Evolutionary conservation across 2,113 vertebrate species (phyloP), one percentile per base, ranked within the genome.

Genomic region (Oenanthe melanoleuca): DNA sequence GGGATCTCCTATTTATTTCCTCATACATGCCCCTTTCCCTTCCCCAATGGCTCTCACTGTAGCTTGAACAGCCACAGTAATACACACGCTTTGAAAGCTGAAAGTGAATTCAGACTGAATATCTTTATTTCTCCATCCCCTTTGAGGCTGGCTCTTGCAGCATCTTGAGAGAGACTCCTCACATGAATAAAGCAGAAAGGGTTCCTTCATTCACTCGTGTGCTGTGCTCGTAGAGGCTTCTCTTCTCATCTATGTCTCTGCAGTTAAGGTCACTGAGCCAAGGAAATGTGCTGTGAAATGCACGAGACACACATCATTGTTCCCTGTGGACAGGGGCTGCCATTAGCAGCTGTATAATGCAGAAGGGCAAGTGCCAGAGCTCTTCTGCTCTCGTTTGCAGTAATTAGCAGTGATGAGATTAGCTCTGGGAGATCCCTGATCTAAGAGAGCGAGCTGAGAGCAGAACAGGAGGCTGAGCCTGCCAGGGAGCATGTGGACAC

Each of bases 381-480:
- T 89, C 80, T 80, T 94, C 92, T 86, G 75, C 66, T 71, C 93
- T 91, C 44, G 8, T 93, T 92, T 78, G 89, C 87, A 19, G 82
- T 95, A 92, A 96, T 97, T 95, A 96, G 93, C 85, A 59, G 72
- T 63, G 95, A 96, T 69, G 88, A 88, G 87, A 97, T 94, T 84
- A 85, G 91, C 83, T 94, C 80, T 73, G 95, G 92, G 96, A 95
- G 88, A 91, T 85, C 93, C 90, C 85, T 69, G 74, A 67, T 81
- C 88, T 71, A 47, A 79, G 82, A 89, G 87, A 33, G 37, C 2
- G 11, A 42, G 73, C 86, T 47, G 78, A 47, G 74, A 92, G 82
- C 47, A 2, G 92, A 57, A 57, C 0, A 0, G 2, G 5, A 91
- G 84, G 89, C 89, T 33, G 60, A 89, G 86, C 38, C 84, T 83